A percentile compares a stretch with the other conserved stretches of the same genome.
Conservation (phyloP, 2,797 vertebrate genomes). For the Ctenopoma multispine region DNA sequence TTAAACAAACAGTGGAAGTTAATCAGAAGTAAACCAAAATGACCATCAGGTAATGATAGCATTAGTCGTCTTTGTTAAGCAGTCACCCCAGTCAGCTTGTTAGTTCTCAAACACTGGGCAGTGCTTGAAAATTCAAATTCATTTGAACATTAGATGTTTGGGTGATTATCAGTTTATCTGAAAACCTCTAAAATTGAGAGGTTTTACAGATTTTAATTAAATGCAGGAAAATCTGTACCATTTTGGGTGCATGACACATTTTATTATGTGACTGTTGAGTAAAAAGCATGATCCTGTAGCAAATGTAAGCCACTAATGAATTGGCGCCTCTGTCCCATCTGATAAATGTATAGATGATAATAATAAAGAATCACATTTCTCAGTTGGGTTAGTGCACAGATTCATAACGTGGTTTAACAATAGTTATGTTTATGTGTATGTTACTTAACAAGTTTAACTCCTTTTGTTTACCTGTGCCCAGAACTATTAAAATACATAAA, state of each 20-base stretch:
- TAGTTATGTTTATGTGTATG: slow-evolving; percentile 80
- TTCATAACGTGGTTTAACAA: slow-evolving; percentile 60
- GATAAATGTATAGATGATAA: slow-evolving; percentile 21
- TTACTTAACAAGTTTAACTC: neutral
- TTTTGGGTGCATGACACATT: slow-evolving; percentile 66
- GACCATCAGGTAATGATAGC: slow-evolving; percentile 32
- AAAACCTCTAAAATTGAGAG: neutral
- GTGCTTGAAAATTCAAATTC: too few species aligned
- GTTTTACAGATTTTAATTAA: slow-evolving; percentile 6
- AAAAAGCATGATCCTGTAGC: slow-evolving; percentile 75
- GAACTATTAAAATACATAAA: slow-evolving; percentile 63
- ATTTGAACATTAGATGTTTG: slow-evolving; percentile 33
- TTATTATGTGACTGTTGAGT: slow-evolving; percentile 67
- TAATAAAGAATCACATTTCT: slow-evolving; percentile 14
- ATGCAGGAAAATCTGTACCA: slow-evolving; percentile 52
- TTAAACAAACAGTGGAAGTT: slow-evolving; percentile 25
- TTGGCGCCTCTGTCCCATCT: slow-evolving; percentile 63
- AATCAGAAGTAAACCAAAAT: slow-evolving; percentile 31
- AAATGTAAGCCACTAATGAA: slow-evolving; percentile 52
- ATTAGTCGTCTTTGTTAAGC: slow-evolving; percentile 27
- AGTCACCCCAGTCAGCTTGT: slow-evolving; percentile 35
- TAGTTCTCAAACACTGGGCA: slow-evolving; percentile 44
- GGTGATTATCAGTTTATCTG: slow-evolving; percentile 22
- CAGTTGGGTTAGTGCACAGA: slow-evolving; percentile 60
- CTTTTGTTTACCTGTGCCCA: slow-evolving; percentile 25